Evolutionary conservation across 1,140 invertebrate genomes (phyloP), one percentile per base, ranked within the genome.

Genomic region (Forficula auricularia): DNA sequence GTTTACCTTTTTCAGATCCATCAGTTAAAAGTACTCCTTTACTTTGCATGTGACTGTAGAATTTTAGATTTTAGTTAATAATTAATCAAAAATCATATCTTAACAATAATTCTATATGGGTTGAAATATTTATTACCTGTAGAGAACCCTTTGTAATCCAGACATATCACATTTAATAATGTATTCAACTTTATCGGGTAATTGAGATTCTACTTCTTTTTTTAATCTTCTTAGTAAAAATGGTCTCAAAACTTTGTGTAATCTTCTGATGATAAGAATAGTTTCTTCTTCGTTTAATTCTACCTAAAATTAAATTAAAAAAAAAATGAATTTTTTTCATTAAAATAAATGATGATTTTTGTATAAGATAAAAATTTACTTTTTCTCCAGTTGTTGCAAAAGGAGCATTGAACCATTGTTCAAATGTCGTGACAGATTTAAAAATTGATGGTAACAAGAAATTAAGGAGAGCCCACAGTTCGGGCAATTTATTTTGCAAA

Each of bases 91-190:
- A n/a, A n/a, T n/a, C n/a, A n/a, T n/a, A n/a, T n/a, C n/a, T n/a
- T n/a, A n/a, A n/a, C n/a, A n/a, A n/a, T n/a, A n/a, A n/a, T n/a
- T n/a, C n/a, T n/a, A n/a, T n/a, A n/a, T n/a, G n/a, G n/a, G n/a
- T n/a, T n/a, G 45, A 20, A 46, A 27, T 27, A 27, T 6, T 6
- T 6, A 27, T 43, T 42, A 54, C 53, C 63, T 58, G 54, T 79
- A 79, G 2, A 80, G 58, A 10, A 71, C 52, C 43, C 70, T 54
- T 51, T 79, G 77, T 20, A 81, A 57, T 3, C 67, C 67, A 18
- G 72, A 75, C 75, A 80, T 76, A 50, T 79, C 73, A 62, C 77
- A 80, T 52, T 80, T 79, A 49, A 79, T 70, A 38, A 79, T 72
- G 57, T 80, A 77, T 58, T 79, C 77, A 38, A 77, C 68, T 59